phyloP scores from a whole-genome alignment of 35 echinoderm and acorn worm genomes.

The Anneissia japonica region DNA sequence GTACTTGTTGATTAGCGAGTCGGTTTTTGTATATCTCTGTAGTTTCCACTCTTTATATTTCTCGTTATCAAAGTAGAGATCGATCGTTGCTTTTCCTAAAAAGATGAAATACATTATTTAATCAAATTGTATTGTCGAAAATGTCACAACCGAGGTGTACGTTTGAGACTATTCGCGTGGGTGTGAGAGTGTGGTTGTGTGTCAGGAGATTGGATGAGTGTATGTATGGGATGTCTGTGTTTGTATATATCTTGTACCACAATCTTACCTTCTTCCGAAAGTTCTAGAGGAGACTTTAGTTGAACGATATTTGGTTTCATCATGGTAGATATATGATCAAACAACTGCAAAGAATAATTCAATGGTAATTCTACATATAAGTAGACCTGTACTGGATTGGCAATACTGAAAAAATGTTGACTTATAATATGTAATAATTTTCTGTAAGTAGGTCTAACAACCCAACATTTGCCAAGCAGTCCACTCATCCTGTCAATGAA shows the following conservation, averaged over 20 bases:
- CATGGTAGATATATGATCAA: neutral
- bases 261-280: constrained; percentile 26
- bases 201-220: neutral
- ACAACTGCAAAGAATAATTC: neutral
- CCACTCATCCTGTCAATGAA: too few species aligned
- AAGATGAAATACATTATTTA: neutral
- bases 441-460: too few species aligned
- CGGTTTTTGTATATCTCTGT: constrained; percentile 7
- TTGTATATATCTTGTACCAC: neutral
- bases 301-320: constrained; percentile 11
- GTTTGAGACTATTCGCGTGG: neutral
- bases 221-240: neutral
- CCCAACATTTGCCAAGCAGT: too few species aligned
- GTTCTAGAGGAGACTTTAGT: neutral
- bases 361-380: neutral
- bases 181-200: neutral
- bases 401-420: neutral
- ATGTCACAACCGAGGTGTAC: neutral
- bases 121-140: neutral
- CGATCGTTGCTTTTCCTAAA: constrained; percentile 32
- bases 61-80: neutral
- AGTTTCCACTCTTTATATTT: constrained; percentile 17
- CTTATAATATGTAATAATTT: too few species aligned
- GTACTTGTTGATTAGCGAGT: neutral
- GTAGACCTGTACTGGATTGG: too few species aligned